Percentiles rank a stretch among this genome's conserved stretches.
phyloP scores from a whole-genome alignment of 2,797 vertebrate genomes.

The Anguilla marmorata region DNA sequence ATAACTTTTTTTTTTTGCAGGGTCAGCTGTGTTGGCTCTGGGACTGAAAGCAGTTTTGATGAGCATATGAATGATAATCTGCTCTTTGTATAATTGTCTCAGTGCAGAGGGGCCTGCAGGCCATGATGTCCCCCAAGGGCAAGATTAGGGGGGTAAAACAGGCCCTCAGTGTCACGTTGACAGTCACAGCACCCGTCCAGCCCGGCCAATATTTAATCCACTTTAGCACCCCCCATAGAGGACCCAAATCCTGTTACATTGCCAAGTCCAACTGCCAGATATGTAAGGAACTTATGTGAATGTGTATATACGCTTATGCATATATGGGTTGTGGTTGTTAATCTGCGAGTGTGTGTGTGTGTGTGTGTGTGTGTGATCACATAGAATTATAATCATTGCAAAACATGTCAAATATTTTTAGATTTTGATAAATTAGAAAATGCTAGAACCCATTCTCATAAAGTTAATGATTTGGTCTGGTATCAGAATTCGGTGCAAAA shows the following conservation, averaged over 20 bases:
- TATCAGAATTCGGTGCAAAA: not conserved
- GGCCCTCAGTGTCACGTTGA: slow-evolving; percentile 72
- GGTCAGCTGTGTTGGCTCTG: slow-evolving; percentile 76
- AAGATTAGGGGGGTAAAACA: slow-evolving; percentile 73
- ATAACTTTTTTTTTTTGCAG: slow-evolving; percentile 66
- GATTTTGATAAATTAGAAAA: not conserved
- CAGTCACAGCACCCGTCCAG: slow-evolving; percentile 75
- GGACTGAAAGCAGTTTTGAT: slow-evolving; percentile 68
- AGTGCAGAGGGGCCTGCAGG: slow-evolving; percentile 69
- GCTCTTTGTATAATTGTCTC: slow-evolving; percentile 68
- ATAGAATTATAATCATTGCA: too few relatives aligned
- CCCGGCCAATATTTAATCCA: slow-evolving; percentile 56
- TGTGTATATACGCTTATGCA: slow-evolving; percentile 71
- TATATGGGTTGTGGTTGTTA: slow-evolving; percentile 36
- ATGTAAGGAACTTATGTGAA: slow-evolving; percentile 71
- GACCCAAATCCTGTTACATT: slow-evolving; percentile 83
- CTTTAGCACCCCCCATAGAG: slow-evolving; percentile 57
- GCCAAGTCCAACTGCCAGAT: slow-evolving; percentile 77
- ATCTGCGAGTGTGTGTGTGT: not conserved
- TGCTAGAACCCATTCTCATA: not conserved
- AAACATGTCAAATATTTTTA: not conserved
- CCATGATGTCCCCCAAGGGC: slow-evolving; percentile 75
- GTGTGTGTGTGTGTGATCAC: not conserved
- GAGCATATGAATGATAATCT: slow-evolving; percentile 80
- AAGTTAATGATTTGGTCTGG: not conserved